Evolutionary conservation across 2,888 invertebrate species (phyloP).

Genomic region (Chloroclystis v-ata): DNA sequence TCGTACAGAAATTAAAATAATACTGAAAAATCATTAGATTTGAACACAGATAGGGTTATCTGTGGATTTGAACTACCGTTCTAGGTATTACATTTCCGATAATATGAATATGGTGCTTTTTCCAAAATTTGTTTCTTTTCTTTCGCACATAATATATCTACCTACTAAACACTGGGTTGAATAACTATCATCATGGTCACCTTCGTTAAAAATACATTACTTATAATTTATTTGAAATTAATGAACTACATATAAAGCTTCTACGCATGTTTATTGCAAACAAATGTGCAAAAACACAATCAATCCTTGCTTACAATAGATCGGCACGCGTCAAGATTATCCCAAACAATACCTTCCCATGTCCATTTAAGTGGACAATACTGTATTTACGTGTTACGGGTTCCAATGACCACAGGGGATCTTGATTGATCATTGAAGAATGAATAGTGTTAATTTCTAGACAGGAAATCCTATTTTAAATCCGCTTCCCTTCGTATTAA

Average conservation of each 20-base stretch:
- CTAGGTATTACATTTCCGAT: too few species aligned
- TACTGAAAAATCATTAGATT: too few species aligned
- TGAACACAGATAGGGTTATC: too few species aligned
- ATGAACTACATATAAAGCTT: slow-evolving; percentile 9
- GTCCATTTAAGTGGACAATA: slow-evolving; percentile 44
- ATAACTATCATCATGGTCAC: too few species aligned
- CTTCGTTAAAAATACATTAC: slow-evolving; percentile 48
- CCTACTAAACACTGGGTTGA: too few species aligned
- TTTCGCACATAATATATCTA: too few species aligned
- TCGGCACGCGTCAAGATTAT: slow-evolving; percentile 40
- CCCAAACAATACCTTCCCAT: slow-evolving; percentile 32
- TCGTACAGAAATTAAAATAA: too few species aligned
- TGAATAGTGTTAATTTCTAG: slow-evolving; percentile 64
- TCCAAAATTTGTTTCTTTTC: too few species aligned
- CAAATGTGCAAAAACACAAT: slow-evolving; percentile 37
- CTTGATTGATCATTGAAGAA: slow-evolving; percentile 57
- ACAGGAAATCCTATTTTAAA: slow-evolving; percentile 2
- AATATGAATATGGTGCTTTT: too few species aligned
- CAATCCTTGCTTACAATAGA: slow-evolving; percentile 40
- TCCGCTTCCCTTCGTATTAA: not conserved
- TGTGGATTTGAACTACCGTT: too few species aligned
- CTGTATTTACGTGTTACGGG: slow-evolving; percentile 40
- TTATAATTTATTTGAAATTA: slow-evolving; percentile 2
- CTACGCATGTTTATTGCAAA: slow-evolving; percentile 39
- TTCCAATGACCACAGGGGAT: slow-evolving; percentile 53